phyloP scores from a whole-genome alignment of 2,888 invertebrate genomes.

The Adelphocoris suturalis region DNA sequence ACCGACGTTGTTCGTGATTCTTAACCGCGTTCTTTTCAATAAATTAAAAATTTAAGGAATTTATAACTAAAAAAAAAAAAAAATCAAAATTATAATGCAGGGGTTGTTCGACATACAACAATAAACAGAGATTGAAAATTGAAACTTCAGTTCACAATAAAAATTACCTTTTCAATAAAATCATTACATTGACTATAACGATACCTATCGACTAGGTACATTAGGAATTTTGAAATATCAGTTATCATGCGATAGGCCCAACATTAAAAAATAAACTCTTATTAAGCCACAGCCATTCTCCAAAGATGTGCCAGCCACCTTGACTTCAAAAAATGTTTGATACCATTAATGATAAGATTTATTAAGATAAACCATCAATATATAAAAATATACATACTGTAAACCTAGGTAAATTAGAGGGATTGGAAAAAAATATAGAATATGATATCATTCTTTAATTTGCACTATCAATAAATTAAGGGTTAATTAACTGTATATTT shows the following conservation, averaged over 20 bases:
- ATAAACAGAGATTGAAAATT: not conserved
- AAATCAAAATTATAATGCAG: not conserved
- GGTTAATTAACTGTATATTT: not conserved
- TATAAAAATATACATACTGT: not conserved
- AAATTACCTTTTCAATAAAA: not conserved
- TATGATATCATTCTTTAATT: not conserved
- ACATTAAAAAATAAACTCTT: not conserved
- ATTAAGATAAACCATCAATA: not conserved
- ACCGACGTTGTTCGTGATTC: no score
- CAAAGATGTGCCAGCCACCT: not conserved
- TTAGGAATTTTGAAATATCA: not conserved
- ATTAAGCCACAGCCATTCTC: constrained; percentile 19
- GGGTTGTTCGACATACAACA: not conserved
- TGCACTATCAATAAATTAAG: not conserved
- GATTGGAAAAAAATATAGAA: not conserved
- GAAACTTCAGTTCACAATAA: not conserved
- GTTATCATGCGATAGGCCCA: not conserved
- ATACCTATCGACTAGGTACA: constrained; percentile 10
- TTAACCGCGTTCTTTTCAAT: no score
- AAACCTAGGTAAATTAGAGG: not conserved
- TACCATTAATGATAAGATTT: not conserved
- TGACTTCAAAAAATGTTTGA: not conserved
- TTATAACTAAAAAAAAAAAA: not conserved
- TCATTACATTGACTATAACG: not conserved
- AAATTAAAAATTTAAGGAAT: no score